Conservation (phyloP, 2,113 vertebrate genomes). For the Gymnorhina tibicen region DNA sequence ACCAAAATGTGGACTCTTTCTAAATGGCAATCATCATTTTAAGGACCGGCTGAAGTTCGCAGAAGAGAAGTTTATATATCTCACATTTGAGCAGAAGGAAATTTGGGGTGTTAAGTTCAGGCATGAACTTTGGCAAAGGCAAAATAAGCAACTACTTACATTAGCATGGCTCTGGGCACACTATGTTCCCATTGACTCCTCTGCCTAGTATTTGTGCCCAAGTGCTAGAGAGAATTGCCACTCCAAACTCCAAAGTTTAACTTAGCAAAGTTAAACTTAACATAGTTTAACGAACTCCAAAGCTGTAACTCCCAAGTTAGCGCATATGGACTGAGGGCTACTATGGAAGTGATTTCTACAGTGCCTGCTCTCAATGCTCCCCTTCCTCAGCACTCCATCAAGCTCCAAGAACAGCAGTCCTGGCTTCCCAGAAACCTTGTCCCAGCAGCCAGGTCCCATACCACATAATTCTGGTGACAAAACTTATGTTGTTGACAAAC, state of each 20-base stretch:
- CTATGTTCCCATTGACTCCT: neutral
- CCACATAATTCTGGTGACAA: neutral
- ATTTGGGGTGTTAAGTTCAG: neutral
- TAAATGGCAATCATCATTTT: neutral
- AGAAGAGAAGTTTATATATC: neutral
- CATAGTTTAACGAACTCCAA: neutral
- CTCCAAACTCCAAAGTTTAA: neutral
- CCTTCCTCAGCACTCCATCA: neutral
- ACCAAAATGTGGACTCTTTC: neutral
- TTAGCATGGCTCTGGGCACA: neutral
- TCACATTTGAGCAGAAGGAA: neutral
- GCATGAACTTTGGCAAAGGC: neutral
- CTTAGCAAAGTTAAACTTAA: neutral
- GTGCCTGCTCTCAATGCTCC: neutral
- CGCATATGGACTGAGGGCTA: rapidly evolving
- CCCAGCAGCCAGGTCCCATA: neutral
- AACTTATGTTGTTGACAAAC: neutral
- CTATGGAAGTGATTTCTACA: neutral
- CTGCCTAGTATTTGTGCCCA: neutral
- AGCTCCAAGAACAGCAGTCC: neutral
- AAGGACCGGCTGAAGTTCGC: neutral
- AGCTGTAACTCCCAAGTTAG: neutral
- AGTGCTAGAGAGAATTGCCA: neutral
- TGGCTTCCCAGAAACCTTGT: neutral
- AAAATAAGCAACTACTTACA: neutral